Base-by-base conservation (phyloP, 2,797 vertebrate genomes). In the Poecilia velifera region DNA sequence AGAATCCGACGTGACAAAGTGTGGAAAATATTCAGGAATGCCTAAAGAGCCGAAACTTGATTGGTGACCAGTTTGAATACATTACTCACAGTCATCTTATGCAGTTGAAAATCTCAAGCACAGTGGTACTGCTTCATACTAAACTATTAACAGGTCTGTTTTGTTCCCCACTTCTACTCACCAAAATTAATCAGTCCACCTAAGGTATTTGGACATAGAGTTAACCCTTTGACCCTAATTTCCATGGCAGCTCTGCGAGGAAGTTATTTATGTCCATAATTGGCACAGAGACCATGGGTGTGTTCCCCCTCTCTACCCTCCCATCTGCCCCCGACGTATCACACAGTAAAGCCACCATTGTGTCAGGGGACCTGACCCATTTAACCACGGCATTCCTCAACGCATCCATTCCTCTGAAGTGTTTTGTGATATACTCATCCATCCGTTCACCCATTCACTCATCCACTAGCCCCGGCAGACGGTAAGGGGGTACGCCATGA, bases 231-330 rank as follows among this genome's bases (percentile, higher is more conserved):
- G 90, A 92, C 91, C 93, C 90, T 81, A 77, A 93, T 93, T 93
- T 91, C 86, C 89, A 94, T 84, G 76, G 87, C 76, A 83, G 88
- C 87, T 82, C 85, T 86, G 82, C 89, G 86, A 91, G 83, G 92
- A 92, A 91, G 90, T 91, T 92, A 94, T 95, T 94, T 93, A 94
- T 92, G 93, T 89, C 87, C 84, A 89, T 94, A 95, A 95, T 94
- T 95, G 91, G 84, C 14, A 39, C 31, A 80, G 77, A 89, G 78
- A 73, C 83, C 78, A 88, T 80, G 82, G 82, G 83, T 86, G 83
- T 79, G 83, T 79, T 79, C 84, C 85, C 77, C 77, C 76, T 53
- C 70, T 79, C 47, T 72, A 76, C 79, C 74, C 73, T 74, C 78
- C 74, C 55, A 88, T 90, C 91, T 92, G 81, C 71, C 84, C 70